Base-by-base conservation (phyloP, 2,113 vertebrate genomes). In the Solea senegalensis region DNA sequence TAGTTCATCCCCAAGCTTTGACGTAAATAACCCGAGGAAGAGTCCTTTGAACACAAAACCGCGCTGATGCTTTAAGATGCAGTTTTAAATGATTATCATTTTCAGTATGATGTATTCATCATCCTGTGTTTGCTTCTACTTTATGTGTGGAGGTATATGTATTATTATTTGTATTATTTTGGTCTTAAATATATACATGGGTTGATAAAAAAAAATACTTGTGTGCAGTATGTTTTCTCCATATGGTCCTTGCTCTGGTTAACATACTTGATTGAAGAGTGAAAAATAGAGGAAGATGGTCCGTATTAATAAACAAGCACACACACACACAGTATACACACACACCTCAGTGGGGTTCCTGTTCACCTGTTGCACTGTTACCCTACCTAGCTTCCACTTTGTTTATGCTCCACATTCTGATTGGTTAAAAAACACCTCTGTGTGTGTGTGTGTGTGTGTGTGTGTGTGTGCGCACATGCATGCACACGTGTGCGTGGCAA, bases 391-490 rank as follows among this genome's bases (percentile, higher is more conserved):
- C 90, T 83, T 91, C 90, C 92, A 92, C 90, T 74, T 90, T 81
- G 92, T 87, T 86, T 74, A 77, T 91, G 92, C 89, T 90, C 93
- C 84, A 58, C 63, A 76, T 81, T 72, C 88, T 93, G 90, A 96
- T 96, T 97, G 95, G 95, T 78, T 93, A 89, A 86, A 60, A 85
- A 91, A 90, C 92, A 93, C 94, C 86, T 56, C 53, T 95, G 91
- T 94, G 89, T 93, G 94, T 90, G 92, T 93, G 61, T 86, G 94
- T 91, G 63, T 26, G 56, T 63, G 65, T 27, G 50, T 76, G 65
- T 65, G 69, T 94, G 93, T 93, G 89, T n/a, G n/a, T n/a, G n/a
- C 28, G 28, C 5, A 5, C 28, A 5, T 34, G 28, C 28, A 34
- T 34, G 28, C 28, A 34, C 91, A 93, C 88, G 91, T 91, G 67